phyloP scores from a whole-genome alignment of 2,113 vertebrate genomes.

The Gadus macrocephalus region DNA sequence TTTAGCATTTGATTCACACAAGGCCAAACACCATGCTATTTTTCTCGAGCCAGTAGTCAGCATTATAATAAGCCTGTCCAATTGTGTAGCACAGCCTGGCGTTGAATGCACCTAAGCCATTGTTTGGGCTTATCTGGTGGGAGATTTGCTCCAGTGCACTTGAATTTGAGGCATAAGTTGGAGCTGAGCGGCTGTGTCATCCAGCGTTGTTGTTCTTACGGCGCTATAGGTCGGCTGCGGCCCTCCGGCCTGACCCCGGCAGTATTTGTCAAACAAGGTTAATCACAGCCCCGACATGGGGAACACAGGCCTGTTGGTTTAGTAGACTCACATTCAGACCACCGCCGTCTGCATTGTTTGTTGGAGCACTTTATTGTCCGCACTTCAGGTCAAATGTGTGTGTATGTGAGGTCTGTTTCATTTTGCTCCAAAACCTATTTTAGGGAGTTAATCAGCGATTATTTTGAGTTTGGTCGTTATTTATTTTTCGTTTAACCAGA shows the following conservation, averaged over 20 bases:
- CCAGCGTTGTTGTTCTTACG: conserved; percentile 60
- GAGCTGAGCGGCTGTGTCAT: conserved; percentile 64
- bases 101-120: conserved; percentile 28
- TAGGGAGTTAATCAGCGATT: too few relatives aligned
- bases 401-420: too few relatives aligned
- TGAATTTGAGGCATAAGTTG: conserved; percentile 52
- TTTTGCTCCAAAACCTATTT: too few relatives aligned
- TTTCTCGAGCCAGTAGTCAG: not conserved
- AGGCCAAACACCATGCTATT: not conserved
- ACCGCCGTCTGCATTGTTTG: not conserved
- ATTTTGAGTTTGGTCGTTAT: not conserved
- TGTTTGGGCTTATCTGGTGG: conserved; percentile 53
- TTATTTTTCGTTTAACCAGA: too few relatives aligned
- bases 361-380: not conserved
- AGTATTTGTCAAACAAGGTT: conserved; percentile 64
- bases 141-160: conserved; percentile 59
- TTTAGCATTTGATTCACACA: too few relatives aligned
- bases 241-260: conserved; percentile 54
- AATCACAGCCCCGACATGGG: conserved; percentile 48
- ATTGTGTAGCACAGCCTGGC: conserved; percentile 13
- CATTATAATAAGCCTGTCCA: not conserved
- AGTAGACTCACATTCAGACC: conserved; percentile 33
- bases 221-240: conserved; percentile 49
- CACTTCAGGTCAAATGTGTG: not conserved
- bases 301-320: conserved; percentile 50